Percentiles rank a stretch among this genome's conserved stretches.
phyloP scores from a whole-genome alignment of 2,888 invertebrate species.

The Yponomeuta evonymella region DNA sequence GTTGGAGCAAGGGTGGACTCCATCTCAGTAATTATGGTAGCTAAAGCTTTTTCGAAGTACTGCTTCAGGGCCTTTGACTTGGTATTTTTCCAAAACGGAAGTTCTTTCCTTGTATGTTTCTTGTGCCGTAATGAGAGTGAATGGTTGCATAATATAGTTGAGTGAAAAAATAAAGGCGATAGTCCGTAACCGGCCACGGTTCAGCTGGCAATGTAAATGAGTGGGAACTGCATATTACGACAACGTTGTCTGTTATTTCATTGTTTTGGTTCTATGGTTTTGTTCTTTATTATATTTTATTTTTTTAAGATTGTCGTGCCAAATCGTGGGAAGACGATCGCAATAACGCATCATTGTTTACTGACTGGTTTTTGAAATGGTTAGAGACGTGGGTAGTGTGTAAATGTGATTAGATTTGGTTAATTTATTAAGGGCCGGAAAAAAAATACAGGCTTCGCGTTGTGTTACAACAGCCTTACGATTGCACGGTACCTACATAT shows the following conservation, averaged over 20 bases:
- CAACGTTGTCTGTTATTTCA: constrained; percentile 14
- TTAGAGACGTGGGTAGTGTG: too few relatives aligned
- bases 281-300: constrained; percentile 10
- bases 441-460: not conserved
- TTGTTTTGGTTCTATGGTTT: constrained; percentile 9
- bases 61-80: not conserved
- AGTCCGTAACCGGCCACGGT: constrained; percentile 43
- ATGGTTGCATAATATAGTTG: constrained; percentile 39
- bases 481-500: not conserved
- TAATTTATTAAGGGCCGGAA: not conserved
- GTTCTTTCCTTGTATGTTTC: constrained; percentile 18
- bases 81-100: not conserved
- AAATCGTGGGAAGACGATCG: constrained; percentile 8
- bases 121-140: constrained; percentile 34
- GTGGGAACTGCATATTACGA: constrained; percentile 17
- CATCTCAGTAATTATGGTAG: too few relatives aligned
- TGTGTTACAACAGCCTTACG: not conserved
- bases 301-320: constrained; percentile 12
- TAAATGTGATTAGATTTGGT: not conserved
- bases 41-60: not conserved
- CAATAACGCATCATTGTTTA: not conserved
- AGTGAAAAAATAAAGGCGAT: constrained; percentile 38
- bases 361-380: not conserved
- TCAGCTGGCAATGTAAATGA: constrained; percentile 39
- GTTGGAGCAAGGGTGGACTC: too few relatives aligned